Evolutionary conservation across 2,888 invertebrate genomes (phyloP).

Genomic region (Drosophila kuntzei): DNA sequence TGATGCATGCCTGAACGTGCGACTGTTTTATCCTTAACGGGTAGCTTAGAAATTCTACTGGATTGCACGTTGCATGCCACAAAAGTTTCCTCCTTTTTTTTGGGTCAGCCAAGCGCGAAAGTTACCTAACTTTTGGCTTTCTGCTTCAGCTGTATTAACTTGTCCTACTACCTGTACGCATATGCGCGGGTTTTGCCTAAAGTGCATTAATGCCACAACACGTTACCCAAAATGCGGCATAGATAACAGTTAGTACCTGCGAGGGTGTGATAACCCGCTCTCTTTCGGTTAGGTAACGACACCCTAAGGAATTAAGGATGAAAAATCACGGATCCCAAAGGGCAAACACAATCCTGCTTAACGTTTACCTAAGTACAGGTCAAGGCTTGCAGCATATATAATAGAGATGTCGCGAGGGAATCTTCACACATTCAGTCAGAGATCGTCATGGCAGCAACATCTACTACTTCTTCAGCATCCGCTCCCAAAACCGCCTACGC

Average conservation of each 20-base stretch:
- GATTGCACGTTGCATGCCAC: constrained; percentile 19
- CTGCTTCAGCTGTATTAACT: neutral
- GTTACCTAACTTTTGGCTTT: constrained; percentile 58
- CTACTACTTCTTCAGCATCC: neutral
- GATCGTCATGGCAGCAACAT: constrained; percentile 57
- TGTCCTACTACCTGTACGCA: constrained; percentile 24
- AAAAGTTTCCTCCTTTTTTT: constrained; percentile 26
- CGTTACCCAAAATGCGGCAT: constrained; percentile 30
- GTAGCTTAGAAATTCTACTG: constrained; percentile 14
- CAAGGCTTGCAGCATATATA: constrained; percentile 41
- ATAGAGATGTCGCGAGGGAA: constrained; percentile 20
- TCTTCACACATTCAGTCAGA: constrained; percentile 50
- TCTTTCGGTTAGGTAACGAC: constrained; percentile 41
- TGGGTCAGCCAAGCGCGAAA: constrained; percentile 47
- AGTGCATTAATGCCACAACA: constrained; percentile 52
- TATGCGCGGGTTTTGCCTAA: constrained; percentile 54
- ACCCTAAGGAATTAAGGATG: constrained; percentile 53
- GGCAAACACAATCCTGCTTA: constrained; percentile 23
- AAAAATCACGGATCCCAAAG: constrained; percentile 42
- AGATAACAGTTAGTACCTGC: constrained; percentile 57
- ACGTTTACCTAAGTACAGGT: constrained; percentile 16
- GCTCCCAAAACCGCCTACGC: constrained; percentile 58
- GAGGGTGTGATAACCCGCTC: constrained; percentile 6
- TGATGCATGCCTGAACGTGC: constrained; percentile 66
- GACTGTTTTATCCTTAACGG: constrained; percentile 2